Evolutionary conservation across 2,113 vertebrate genomes (phyloP).

Genomic region (Percopsis transmontana): DNA sequence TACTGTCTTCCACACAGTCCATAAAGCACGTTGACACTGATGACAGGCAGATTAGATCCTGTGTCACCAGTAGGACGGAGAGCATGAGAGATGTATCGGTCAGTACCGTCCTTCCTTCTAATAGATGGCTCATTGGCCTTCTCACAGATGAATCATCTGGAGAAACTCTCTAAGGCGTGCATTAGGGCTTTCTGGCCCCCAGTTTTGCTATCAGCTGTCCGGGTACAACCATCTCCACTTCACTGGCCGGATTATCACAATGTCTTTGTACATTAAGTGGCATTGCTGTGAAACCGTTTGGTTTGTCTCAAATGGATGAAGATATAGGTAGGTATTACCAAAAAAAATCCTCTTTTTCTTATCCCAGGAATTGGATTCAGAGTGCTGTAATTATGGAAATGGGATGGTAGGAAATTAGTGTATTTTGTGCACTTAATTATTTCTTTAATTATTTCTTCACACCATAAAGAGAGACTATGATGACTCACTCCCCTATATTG

Average conservation of each 20-base stretch:
- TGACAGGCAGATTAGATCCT: slow-evolving; percentile 64
- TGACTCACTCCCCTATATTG: too few relatives aligned
- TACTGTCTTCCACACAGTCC: slow-evolving; percentile 49
- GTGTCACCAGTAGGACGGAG: slow-evolving; percentile 65
- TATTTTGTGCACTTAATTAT: slow-evolving; percentile 5
- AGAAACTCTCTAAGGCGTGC: slow-evolving; percentile 26
- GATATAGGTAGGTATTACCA: slow-evolving; percentile 27
- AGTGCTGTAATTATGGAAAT: slow-evolving; percentile 45
- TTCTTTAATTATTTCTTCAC: background rate
- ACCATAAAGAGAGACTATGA: too few relatives aligned
- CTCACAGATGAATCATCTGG: slow-evolving; percentile 39
- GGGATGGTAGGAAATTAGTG: slow-evolving; percentile 8
- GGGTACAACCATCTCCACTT: slow-evolving; percentile 24
- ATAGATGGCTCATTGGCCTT: slow-evolving; percentile 54
- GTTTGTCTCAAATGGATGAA: slow-evolving; percentile 27
- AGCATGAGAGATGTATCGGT: slow-evolving; percentile 63
- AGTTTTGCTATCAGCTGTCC: slow-evolving; percentile 70
- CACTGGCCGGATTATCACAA: slow-evolving; percentile 31
- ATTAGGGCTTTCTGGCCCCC: slow-evolving; percentile 54
- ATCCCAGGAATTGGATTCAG: slow-evolving; percentile 11
- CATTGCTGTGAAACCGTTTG: slow-evolving; percentile 31
- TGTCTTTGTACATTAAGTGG: slow-evolving; percentile 37
- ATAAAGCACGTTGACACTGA: slow-evolving; percentile 46
- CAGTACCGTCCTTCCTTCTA: slow-evolving; percentile 63
- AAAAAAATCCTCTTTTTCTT: slow-evolving; percentile 21